These are phyloP conservation scores for Sarotherodon lohbergeri DNA, from an alignment of 2,113 vertebrate genomes.

Conservation along the genomic window DNA sequence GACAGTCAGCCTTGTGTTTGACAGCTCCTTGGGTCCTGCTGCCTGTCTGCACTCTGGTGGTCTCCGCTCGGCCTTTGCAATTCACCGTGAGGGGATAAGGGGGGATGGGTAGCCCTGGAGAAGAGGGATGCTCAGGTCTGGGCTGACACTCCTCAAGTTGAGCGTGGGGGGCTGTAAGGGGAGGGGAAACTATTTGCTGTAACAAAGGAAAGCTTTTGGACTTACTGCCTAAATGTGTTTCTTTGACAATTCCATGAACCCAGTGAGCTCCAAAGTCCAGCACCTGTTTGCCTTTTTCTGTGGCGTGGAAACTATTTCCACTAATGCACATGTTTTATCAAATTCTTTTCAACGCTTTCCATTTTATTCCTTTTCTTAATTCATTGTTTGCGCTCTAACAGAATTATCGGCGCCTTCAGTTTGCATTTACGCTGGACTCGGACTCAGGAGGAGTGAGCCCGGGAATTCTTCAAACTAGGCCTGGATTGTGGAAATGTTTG, in stretches of 20 bases:
- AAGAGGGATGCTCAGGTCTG: slow-evolving; percentile 33
- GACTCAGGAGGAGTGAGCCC: not conserved
- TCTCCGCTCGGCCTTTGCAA: slow-evolving; percentile 44
- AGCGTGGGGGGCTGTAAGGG: not conserved
- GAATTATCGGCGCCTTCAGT: not conserved
- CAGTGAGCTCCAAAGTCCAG: not conserved
- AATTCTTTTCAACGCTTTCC: slow-evolving; percentile 2
- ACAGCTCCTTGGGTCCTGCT: slow-evolving; percentile 60
- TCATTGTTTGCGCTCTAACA: not conserved
- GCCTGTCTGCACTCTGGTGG: slow-evolving; percentile 57
- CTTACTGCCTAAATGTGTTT: not conserved
- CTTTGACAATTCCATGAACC: not conserved
- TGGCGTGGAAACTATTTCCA: slow-evolving; percentile 15
- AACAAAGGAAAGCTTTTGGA: not conserved
- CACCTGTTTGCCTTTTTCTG: slow-evolving; percentile 18
- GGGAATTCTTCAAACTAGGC: not conserved
- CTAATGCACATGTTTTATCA: slow-evolving; percentile 3
- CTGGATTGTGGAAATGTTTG: slow-evolving; percentile 33
- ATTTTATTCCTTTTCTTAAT: not conserved
- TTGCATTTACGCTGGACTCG: slow-evolving; percentile 7
- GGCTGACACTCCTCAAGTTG: not conserved
- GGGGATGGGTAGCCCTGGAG: slow-evolving; percentile 24
- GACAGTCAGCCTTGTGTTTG: slow-evolving; percentile 63
- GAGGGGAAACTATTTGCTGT: not conserved
- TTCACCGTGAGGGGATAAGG: slow-evolving; percentile 31